phyloP scores from a whole-genome alignment of 2,797 vertebrate genomes.

The Rhincodon typus region DNA sequence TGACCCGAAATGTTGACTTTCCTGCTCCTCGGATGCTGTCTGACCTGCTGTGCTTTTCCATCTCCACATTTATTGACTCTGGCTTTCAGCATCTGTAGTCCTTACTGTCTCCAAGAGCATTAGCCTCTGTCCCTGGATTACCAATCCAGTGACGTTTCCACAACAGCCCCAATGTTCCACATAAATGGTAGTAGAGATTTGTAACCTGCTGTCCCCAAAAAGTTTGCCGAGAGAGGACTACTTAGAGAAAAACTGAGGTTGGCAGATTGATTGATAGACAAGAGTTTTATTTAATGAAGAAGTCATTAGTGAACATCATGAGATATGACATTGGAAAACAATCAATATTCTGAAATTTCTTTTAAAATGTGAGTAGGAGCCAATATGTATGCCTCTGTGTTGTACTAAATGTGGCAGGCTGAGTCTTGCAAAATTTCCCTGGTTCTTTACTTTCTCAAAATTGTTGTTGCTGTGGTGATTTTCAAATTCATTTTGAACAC shows the following conservation, averaged over 20 bases:
- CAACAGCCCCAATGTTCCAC: background rate
- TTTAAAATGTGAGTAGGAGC: background rate
- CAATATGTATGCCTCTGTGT: background rate
- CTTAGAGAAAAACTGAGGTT: background rate
- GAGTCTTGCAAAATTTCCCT: background rate
- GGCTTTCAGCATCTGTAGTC: too few species aligned
- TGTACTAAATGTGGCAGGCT: background rate
- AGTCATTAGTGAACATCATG: background rate
- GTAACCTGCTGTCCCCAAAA: background rate
- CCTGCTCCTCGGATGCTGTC: too few species aligned
- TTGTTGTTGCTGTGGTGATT: background rate
- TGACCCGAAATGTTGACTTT: too few species aligned
- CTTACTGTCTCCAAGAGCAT: too few species aligned
- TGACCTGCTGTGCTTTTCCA: too few species aligned
- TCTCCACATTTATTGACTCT: too few species aligned
- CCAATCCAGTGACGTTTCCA: too few species aligned
- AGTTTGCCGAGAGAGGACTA: background rate
- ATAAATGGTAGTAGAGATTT: background rate
- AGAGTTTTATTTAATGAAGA: background rate
- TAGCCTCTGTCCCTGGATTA: too few species aligned
- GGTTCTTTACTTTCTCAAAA: background rate
- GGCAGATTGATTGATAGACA: background rate
- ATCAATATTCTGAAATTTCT: background rate
- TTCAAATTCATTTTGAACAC: background rate
- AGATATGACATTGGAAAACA: background rate